A percentile compares a stretch with the other conserved stretches of the same genome.
Conservation (phyloP, 2,113 vertebrate species). For the Gymnobelideus leadbeateri region DNA sequence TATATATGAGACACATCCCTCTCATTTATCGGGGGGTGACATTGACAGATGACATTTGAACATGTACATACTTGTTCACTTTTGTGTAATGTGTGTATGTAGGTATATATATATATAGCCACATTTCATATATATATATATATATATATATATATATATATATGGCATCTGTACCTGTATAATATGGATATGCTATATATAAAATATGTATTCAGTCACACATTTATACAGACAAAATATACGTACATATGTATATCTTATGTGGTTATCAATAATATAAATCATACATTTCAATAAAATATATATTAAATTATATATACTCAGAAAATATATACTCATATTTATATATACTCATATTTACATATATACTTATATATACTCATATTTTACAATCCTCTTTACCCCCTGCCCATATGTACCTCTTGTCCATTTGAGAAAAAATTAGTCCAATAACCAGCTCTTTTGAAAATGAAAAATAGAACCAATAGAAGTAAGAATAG, state of each 20-base stretch:
- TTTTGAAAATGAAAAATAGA: background rate
- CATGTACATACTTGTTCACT: background rate
- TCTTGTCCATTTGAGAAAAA: background rate
- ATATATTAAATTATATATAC: background rate
- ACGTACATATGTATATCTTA: background rate
- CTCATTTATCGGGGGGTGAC: background rate
- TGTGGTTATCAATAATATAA: background rate
- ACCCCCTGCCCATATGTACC: background rate
- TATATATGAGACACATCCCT: background rate
- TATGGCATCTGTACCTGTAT: no score
- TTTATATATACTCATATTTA: background rate
- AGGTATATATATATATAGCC: background rate
- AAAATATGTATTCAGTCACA: background rate
- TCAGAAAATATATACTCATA: background rate
- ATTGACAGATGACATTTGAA: background rate
- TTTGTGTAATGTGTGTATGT: background rate
- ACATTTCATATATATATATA: background rate
- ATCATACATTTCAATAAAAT: background rate
- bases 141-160: background rate
- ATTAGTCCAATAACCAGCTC: background rate
- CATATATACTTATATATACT: background rate
- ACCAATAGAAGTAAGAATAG: background rate
- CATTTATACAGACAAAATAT: background rate
- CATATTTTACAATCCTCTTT: background rate
- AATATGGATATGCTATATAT: background rate